Evolutionary conservation across 2,797 vertebrate genomes (phyloP).

Genomic region (Malurus splendens): DNA sequence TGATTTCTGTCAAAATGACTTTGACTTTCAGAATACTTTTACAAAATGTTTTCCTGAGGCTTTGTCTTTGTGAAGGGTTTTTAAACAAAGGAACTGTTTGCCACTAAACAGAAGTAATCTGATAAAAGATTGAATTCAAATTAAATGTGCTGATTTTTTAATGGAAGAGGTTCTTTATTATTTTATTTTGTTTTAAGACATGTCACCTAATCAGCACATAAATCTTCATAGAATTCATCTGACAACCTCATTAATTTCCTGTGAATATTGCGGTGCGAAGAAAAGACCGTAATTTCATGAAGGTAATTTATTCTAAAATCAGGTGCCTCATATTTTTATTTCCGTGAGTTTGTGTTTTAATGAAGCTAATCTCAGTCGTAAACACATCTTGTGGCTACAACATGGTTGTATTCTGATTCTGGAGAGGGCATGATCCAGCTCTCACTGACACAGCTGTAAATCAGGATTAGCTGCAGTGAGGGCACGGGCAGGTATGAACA

Average conservation of each 20-base stretch:
- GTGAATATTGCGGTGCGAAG: slow-evolving; percentile 40
- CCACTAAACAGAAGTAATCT: slow-evolving; percentile 63
- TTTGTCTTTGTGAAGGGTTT: slow-evolving; percentile 54
- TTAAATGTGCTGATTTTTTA: slow-evolving; percentile 66
- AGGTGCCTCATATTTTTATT: slow-evolving; percentile 44
- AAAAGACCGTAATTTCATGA: slow-evolving; percentile 46
- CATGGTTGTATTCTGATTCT: not conserved
- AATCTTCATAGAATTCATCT: slow-evolving; percentile 68
- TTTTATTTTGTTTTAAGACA: slow-evolving; percentile 70
- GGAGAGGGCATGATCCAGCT: not conserved
- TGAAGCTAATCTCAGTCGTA: slow-evolving; percentile 26
- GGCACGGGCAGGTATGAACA: not conserved
- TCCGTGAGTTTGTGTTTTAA: slow-evolving; percentile 24
- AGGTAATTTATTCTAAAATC: slow-evolving; percentile 61
- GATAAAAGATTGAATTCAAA: slow-evolving; percentile 72
- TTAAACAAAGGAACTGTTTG: slow-evolving; percentile 64
- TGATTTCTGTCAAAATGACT: slow-evolving; percentile 74
- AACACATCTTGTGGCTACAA: not conserved
- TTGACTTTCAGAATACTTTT: slow-evolving; percentile 69
- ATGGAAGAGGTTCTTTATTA: slow-evolving; percentile 65
- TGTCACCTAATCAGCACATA: slow-evolving; percentile 62
- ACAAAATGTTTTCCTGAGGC: slow-evolving; percentile 65
- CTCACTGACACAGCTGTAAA: not conserved
- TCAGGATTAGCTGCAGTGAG: not conserved
- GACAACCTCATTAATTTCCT: slow-evolving; percentile 65